phyloP scores from a whole-genome alignment of 2,888 invertebrate genomes.

The Parthenolecanium corni region DNA sequence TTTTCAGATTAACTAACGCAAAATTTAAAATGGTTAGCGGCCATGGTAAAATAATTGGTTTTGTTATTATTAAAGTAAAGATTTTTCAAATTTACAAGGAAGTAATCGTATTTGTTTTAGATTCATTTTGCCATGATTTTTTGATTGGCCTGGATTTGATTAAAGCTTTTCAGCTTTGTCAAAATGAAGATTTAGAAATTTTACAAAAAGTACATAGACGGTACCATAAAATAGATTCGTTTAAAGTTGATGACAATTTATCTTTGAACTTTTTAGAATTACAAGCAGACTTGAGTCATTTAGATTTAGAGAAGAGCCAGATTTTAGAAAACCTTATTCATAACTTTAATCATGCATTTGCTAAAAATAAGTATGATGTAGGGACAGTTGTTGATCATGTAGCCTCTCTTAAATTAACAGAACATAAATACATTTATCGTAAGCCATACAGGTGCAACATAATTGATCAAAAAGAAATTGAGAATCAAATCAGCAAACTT shows the following conservation, averaged over 20 bases:
- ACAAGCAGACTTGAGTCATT: neutral
- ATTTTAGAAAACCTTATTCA: neutral
- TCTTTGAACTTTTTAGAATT: neutral
- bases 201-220: neutral
- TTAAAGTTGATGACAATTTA: neutral
- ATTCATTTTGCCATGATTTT: neutral
- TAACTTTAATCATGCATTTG: neutral
- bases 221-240: neutral
- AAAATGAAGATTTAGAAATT: neutral
- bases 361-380: slow-evolving; percentile 12
- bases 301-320: neutral
- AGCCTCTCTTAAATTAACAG: neutral
- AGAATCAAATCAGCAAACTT: slow-evolving; percentile 11
- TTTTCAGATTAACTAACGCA: neutral
- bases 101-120: neutral
- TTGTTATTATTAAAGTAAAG: neutral
- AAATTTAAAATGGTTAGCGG: no score
- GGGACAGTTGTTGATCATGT: neutral
- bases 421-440: neutral
- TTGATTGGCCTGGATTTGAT: neutral
- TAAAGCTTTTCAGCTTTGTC: neutral
- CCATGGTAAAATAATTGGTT: neutral
- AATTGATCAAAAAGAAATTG: slow-evolving; percentile 19
- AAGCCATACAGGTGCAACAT: slow-evolving; percentile 18
- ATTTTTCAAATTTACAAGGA: neutral